A percentile compares a stretch with the other conserved stretches of the same genome.
Conservation (phyloP, 2,113 vertebrate genomes). For the Perca flavescens region DNA sequence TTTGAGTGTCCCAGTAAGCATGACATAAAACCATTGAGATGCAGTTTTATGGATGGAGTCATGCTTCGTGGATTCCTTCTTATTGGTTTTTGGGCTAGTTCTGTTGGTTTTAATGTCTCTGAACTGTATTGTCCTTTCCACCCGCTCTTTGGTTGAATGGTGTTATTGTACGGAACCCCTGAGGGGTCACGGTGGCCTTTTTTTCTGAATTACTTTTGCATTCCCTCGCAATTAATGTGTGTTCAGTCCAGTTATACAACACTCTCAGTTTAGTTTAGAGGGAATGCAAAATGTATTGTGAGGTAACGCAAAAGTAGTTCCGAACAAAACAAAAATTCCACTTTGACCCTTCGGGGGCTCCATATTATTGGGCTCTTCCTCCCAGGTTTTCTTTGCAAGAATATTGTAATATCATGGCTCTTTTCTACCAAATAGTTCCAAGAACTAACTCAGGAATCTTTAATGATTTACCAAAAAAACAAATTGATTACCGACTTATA, state of each 20-base stretch:
- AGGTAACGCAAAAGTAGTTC: not conserved
- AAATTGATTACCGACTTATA: too few species aligned
- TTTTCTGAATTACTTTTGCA: not conserved
- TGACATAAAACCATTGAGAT: constrained; percentile 48
- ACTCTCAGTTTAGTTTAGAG: not conserved
- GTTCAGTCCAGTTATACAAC: not conserved
- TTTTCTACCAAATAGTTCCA: constrained; percentile 23
- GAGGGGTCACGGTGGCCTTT: not conserved
- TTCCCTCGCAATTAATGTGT: not conserved
- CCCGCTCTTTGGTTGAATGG: constrained; percentile 32
- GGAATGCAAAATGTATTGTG: not conserved
- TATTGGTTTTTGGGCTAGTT: constrained; percentile 25
- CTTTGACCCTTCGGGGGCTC: not conserved
- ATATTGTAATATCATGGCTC: constrained; percentile 5
- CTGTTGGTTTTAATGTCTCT: constrained; percentile 11
- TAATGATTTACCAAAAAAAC: not conserved
- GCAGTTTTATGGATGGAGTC: constrained; percentile 39
- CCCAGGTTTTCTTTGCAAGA: not conserved
- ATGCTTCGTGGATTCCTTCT: constrained; percentile 52
- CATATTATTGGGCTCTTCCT: not conserved
- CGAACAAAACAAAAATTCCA: not conserved
- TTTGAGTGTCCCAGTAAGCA: constrained; percentile 57
- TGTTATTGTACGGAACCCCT: constrained; percentile 1
- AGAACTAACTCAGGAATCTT: not conserved
- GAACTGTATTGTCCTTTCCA: constrained; percentile 16